Base-by-base conservation (phyloP, 2,797 vertebrate species). In the Myripristis jacobus region DNA sequence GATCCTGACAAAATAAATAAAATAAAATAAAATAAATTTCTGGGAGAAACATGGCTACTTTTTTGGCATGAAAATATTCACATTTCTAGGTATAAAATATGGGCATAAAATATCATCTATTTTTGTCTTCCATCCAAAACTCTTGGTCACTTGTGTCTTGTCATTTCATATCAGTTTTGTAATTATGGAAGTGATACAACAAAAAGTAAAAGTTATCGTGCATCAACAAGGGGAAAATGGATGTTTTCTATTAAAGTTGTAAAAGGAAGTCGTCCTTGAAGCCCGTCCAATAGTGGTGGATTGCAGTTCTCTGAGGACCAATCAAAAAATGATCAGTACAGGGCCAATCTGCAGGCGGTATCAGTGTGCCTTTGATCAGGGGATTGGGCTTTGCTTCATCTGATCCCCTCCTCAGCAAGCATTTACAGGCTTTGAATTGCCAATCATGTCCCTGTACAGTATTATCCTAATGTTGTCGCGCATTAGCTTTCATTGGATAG, bases 321-420 rank as follows among this genome's bases (percentile, higher is more conserved):
- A 68, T 89, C 72, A 72, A 47, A 85, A 63, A 76, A 79, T 86
- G 46, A 77, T 57, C 59, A 58, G 81, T 75, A 79, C 59, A 79
- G 58, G 64, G 44, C 38, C 84, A 79, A 75, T 86, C 69, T 73
- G 81, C 43, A 60, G 75, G 77, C 73, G 73, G 78, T 70, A 87
- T 84, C 71, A 78, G 57, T 54, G 63, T 31, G 18, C 34, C 83
- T 92, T 89, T 92, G 83, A 90, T 90, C 87, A 6, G 11, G 71
- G 53, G 46, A 69, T 57, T 41, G 24, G 41, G 60, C 58, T 79
- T 67, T 54, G 53, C 63, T 64, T 69, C 1, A 38, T 71, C 72
- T 85, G 75, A 88, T 86, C 79, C 71, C 71, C 76, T 80, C 50
- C 53, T 19, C 19, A 31, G 65, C 50, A 74, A 41, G 50, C 70